A percentile compares a stretch with the other conserved stretches of the same genome.
Evolutionary conservation across 1,140 invertebrate species (phyloP).

Genomic region (Zaprionus tsacasi): DNA sequence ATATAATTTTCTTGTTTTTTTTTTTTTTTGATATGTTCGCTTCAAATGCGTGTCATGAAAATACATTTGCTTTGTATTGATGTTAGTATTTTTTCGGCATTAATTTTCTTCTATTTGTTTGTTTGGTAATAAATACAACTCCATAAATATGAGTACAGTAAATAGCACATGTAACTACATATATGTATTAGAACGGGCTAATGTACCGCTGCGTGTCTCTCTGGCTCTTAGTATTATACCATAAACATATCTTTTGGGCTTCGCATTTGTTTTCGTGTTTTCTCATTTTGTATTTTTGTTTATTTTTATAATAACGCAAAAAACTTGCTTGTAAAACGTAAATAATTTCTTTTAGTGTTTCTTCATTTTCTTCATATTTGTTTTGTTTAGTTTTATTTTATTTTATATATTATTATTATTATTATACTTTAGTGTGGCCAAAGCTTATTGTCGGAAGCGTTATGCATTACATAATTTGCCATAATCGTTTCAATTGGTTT

Average conservation of each 20-base stretch:
- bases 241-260: slow-evolving; percentile 32
- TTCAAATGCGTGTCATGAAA: slow-evolving; percentile 78
- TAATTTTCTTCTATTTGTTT: slow-evolving; percentile 27
- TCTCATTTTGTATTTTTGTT: slow-evolving; percentile 27
- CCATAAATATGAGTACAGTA: slow-evolving; percentile 72
- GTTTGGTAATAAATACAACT: slow-evolving; percentile 53
- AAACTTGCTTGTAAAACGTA: slow-evolving; percentile 55
- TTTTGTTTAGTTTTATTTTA: slow-evolving; percentile 28
- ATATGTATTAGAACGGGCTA: slow-evolving; percentile 57
- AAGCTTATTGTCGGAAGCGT: slow-evolving; percentile 82
- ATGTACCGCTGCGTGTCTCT: slow-evolving; percentile 7
- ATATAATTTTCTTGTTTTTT: neutral
- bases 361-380: slow-evolving; percentile 10
- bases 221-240: slow-evolving; percentile 8
- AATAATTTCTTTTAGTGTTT: slow-evolving; percentile 11
- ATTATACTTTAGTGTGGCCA: slow-evolving; percentile 68
- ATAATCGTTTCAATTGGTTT: slow-evolving; percentile 31
- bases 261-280: slow-evolving; percentile 12
- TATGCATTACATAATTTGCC: slow-evolving; percentile 64
- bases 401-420: slow-evolving; percentile 29
- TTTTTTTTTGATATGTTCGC: slow-evolving; percentile 74
- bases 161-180: slow-evolving; percentile 57
- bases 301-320: slow-evolving; percentile 54
- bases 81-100: slow-evolving; percentile 20
- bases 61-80: slow-evolving; percentile 70